Conservation (phyloP, 2,797 vertebrate genomes). For the Anas flavirostris region DNA sequence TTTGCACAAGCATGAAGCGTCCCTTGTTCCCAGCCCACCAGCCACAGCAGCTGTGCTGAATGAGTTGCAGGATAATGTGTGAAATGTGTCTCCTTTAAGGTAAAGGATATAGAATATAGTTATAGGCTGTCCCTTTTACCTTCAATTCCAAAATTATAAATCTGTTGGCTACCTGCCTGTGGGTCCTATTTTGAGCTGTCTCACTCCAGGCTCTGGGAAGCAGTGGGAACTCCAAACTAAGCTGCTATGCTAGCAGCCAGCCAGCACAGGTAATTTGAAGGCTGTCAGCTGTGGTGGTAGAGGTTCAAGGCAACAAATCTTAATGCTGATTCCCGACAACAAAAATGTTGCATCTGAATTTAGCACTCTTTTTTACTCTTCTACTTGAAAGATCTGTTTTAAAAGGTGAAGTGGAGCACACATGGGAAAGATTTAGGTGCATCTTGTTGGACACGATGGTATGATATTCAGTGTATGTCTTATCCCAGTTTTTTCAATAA, state of each 20-base stretch:
- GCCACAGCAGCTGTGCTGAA: neutral
- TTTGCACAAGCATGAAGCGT: neutral
- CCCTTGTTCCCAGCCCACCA: neutral
- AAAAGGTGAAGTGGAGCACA: neutral
- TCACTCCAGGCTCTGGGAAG: neutral
- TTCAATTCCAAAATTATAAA: neutral
- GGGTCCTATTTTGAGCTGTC: neutral
- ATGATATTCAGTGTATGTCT: neutral
- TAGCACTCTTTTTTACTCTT: neutral
- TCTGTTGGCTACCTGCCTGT: neutral
- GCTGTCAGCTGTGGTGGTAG: neutral
- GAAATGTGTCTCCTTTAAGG: neutral
- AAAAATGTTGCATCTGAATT: neutral
- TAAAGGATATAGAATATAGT: neutral
- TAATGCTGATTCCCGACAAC: neutral
- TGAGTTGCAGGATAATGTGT: neutral
- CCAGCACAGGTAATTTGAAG: neutral
- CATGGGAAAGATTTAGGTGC: neutral
- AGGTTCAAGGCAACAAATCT: neutral
- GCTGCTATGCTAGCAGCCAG: neutral
- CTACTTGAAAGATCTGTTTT: neutral
- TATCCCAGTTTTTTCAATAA: neutral
- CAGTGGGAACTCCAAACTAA: neutral
- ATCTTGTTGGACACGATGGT: neutral
- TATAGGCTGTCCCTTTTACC: neutral